These are phyloP conservation scores for Eutolmus rufibarbis DNA, from an alignment of 2,888 invertebrate species.

Conservation along the genomic window DNA sequence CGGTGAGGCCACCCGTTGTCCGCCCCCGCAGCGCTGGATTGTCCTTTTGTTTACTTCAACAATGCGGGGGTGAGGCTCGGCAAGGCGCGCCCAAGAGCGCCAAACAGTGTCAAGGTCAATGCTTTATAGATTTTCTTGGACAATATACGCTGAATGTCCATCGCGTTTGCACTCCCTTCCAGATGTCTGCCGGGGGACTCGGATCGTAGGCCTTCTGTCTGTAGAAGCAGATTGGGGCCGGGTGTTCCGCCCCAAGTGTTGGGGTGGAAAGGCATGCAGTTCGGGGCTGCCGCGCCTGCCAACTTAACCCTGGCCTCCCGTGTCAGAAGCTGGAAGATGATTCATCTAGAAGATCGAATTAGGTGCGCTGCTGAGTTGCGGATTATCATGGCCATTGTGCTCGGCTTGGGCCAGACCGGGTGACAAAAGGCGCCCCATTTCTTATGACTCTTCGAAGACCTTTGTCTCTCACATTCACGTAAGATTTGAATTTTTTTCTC, in stretches of 20 bases:
- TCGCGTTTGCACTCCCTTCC: background rate
- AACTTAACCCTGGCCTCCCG: background rate
- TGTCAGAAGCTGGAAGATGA: background rate
- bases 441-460: background rate
- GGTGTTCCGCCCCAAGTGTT: background rate
- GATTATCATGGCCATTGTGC: background rate
- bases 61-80: background rate
- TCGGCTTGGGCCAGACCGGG: background rate
- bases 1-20: background rate
- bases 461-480: background rate
- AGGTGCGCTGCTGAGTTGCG: background rate
- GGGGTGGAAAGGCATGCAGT: background rate
- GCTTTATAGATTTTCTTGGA: background rate
- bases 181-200: background rate
- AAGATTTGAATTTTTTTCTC: background rate
- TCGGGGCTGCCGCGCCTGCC: background rate
- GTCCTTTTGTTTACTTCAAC: background rate
- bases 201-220: background rate
- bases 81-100: background rate
- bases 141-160: background rate
- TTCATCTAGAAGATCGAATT: background rate
- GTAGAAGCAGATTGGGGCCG: background rate
- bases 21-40: background rate
- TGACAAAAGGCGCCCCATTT: background rate
- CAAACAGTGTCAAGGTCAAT: background rate